Base-by-base conservation (phyloP, 2,797 vertebrate species). In the Falco concolor region DNA sequence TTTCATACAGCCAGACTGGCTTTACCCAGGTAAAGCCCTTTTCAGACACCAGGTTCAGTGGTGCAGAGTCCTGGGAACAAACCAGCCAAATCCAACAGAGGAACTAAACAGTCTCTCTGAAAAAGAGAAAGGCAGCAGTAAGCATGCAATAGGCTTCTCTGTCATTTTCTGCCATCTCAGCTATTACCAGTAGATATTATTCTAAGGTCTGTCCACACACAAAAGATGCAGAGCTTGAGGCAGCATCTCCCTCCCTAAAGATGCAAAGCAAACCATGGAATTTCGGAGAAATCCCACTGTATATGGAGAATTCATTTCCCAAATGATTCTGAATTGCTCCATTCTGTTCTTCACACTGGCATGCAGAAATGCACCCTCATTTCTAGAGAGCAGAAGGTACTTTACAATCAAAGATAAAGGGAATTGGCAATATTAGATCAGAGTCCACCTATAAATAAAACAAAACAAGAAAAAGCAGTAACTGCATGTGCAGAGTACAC, bases 1-100 rank as follows among this genome's bases (percentile, higher is more conserved):
- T 90, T 92, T 59, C 64, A 79, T 74, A 79, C 17, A 88, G 85
- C 85, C 93, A 69, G 87, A 40, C 32, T 45, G 68, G 57, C 91
- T 95, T 82, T 24, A 84, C 67, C 60, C 94, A 97, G 96, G 96
- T 97, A 96, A 90, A 94, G 45, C 84, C 53, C 72, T 53, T 94
- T 93, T 90, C 89, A 94, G 83, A 89, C 89, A 84, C 18, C 63
- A 34, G 70, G 90, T 91, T 91, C 94, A 96, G 56, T 54, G 83
- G 87, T 81, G 85, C 90, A 94, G 61, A 90, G 61, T 69, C 72
- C 84, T 89, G 88, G 84, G 90, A 94, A 89, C 86, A 75, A 84
- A 74, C 68, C 75, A 93, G 56, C 17, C 81, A 92, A 96, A 95
- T 78, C 77, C 90, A 90, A 67, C 47, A 89, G 63, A 88, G 44